A percentile compares a stretch with the other conserved stretches of the same genome.
Conservation (phyloP, 2,797 vertebrate genomes). For the Dermochelys coriacea region DNA sequence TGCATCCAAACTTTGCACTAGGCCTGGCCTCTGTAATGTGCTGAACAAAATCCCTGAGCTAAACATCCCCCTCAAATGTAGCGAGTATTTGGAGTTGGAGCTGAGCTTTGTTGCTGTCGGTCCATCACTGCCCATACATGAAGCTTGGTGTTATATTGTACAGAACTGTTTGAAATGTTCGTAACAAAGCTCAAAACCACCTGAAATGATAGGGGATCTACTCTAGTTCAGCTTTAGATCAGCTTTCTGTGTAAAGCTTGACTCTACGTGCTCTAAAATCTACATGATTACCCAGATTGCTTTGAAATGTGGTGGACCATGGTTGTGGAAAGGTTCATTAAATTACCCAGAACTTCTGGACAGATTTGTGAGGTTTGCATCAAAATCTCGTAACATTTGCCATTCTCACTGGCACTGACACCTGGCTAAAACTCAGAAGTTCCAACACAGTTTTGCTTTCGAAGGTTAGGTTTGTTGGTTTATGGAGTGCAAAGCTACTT, state of each 20-base stretch:
- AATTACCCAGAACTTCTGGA: background rate
- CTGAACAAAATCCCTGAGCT: accelerated
- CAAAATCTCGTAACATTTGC: accelerated
- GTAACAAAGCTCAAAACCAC: background rate
- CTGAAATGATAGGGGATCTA: background rate
- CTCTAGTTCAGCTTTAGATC: background rate
- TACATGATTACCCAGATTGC: background rate
- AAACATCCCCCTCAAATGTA: background rate
- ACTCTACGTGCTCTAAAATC: background rate
- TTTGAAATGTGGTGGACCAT: accelerated
- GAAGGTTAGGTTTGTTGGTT: constrained; percentile 45
- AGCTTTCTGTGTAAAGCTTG: background rate
- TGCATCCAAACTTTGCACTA: background rate
- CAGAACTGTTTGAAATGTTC: background rate
- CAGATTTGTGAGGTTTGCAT: background rate
- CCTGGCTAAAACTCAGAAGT: background rate
- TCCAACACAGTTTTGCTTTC: constrained; percentile 48
- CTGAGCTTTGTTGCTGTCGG: background rate
- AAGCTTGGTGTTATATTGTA: accelerated
- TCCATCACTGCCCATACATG: background rate
- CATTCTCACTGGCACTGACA: background rate
- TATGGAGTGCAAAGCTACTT: constrained; percentile 50
- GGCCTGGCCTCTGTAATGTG: accelerated
- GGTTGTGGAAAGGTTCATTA: background rate
- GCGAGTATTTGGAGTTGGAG: background rate